Conservation (phyloP, 2,797 vertebrate genomes). For the Enteromius paludinosus region DNA sequence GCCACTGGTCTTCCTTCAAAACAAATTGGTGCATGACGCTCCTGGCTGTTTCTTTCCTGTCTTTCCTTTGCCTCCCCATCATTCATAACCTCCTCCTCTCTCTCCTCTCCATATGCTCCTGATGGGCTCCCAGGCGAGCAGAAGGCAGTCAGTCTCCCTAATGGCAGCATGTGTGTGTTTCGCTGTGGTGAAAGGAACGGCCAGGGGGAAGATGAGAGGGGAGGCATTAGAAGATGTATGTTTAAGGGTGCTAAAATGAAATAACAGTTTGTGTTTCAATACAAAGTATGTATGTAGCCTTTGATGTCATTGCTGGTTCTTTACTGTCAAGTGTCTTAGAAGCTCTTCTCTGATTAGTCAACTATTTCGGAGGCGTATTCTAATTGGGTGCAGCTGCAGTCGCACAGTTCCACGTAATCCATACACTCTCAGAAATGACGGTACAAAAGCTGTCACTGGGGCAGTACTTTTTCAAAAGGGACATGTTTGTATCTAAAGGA, state of each 20-base stretch:
- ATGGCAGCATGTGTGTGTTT: slow-evolving; percentile 27
- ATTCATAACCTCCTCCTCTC: slow-evolving; percentile 20
- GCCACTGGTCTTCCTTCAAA: neutral
- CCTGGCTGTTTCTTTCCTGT: slow-evolving; percentile 22
- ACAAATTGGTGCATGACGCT: neutral
- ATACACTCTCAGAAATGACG: no score
- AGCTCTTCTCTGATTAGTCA: neutral
- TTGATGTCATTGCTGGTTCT: neutral
- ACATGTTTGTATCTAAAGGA: no score
- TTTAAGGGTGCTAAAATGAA: slow-evolving; percentile 10
- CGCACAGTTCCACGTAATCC: neutral
- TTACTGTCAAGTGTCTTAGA: neutral
- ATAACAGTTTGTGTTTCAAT: neutral
- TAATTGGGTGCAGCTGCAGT: neutral
- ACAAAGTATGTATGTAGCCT: neutral
- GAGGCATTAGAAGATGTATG: neutral
- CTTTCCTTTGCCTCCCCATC: slow-evolving; percentile 7
- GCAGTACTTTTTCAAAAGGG: no score
- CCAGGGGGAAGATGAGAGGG: neutral
- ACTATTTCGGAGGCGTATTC: neutral
- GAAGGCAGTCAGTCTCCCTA: slow-evolving; percentile 10
- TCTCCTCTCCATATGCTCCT: slow-evolving; percentile 37
- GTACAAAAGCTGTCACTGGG: no score
- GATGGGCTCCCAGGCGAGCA: slow-evolving; percentile 28
- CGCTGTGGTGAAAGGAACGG: slow-evolving; percentile 19